Base-by-base conservation (phyloP, 2,797 vertebrate genomes). In the Adrianichthys oophorus region DNA sequence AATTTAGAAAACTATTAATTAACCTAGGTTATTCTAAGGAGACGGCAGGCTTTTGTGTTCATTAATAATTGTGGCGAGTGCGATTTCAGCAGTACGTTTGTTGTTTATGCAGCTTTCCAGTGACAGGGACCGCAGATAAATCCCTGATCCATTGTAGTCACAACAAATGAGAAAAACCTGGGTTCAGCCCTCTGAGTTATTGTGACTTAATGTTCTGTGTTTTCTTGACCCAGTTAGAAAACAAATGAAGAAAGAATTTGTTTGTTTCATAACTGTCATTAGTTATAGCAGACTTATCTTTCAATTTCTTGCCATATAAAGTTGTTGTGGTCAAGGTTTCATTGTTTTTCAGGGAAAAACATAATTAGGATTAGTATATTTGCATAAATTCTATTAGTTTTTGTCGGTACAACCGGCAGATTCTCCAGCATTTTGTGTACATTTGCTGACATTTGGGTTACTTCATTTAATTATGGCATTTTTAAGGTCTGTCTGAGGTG, bases 371-470 rank as follows among this genome's bases (percentile, higher is more conserved):
- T 44, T 44, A 41, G 37, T 49, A 16, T 4, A 55, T 63, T 55
- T 41, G 54, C 1, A 58, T 6, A 54, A 49, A 55, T 63, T 49
- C 50, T 6, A 24, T 60, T 42, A 44, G 54, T 15, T 29, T 23
- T 7, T 46, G 44, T 47, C 8, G 55, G 44, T 59, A 43, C 52
- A 37, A 54, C 64, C 51, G 6, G 29, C 23, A 44, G 14, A 42
- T 40, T 53, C 62, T 68, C 71, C 52, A 60, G 60, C 18, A 55
- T 40, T 53, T 40, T 82, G 64, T 79, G 70, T 72, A 64, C 50
- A 23, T 48, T 37, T 37, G 32, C 10, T 37, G 32, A 37, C 32
- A 3, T 37, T 37, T 1, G 10, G 32, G 29, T 48, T 40, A 29
- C 24, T 23, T 18, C 15, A 48, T 59, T 26, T 78, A 65, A 74